Conservation (phyloP, 1,140 invertebrate genomes). For the Cotesia vestalis region DNA sequence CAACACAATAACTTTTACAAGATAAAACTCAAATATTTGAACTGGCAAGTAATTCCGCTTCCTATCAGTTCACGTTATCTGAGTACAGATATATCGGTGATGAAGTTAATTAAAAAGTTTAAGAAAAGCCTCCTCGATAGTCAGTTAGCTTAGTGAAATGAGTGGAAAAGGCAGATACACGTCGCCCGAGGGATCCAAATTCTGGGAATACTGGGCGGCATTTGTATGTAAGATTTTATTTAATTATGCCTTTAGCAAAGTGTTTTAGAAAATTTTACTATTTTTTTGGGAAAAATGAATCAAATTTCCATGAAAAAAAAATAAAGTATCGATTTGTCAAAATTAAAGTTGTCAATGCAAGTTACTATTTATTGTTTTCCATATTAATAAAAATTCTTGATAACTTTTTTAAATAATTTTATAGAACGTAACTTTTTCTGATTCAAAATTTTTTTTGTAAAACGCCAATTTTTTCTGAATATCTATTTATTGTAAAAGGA, state of each 20-base stretch:
- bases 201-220: conserved; percentile 42
- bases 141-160: conserved; percentile 22
- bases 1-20: no score
- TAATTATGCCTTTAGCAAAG: background rate
- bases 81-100: background rate
- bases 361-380: no score
- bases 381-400: no score
- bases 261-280: background rate
- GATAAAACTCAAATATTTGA: no score
- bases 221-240: conserved; percentile 41
- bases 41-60: background rate
- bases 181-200: conserved; percentile 41
- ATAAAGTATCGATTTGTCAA: no score
- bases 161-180: conserved; percentile 40
- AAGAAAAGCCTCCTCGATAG: background rate
- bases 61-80: conserved; percentile 6
- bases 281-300: background rate
- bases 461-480: no score
- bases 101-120: background rate
- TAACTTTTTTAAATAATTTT: no score
- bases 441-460: no score
- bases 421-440: no score
- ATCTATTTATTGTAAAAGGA: no score
- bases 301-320: no score
- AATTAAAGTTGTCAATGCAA: no score